Base-by-base conservation (phyloP, 1,140 invertebrate species). In the Drosophila watanabei region DNA sequence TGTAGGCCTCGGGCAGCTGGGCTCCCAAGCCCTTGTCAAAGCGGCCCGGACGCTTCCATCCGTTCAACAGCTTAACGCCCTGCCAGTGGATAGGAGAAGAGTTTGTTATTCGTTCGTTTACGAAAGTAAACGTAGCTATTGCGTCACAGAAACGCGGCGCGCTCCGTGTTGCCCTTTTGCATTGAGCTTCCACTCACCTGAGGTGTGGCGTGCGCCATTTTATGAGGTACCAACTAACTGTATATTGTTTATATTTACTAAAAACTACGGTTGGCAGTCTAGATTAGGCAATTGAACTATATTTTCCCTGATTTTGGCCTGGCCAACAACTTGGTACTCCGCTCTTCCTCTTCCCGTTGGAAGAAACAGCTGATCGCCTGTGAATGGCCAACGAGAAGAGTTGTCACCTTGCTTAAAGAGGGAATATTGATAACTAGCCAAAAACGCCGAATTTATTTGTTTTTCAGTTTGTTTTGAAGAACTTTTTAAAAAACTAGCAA, bases 1-100 rank as follows among this genome's bases (percentile, higher is more conserved):
- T 97, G 91, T 98, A 99, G 35, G 96, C 97, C 78, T 96, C 94
- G 5, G 98, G 98, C 64, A 99, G 93, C 69, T 94, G 93, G 39
- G 95, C 92, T 13, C 95, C 96, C 43, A 96, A 93, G 9, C 95
- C 95, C 65, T 94, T 94, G 48, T 94, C 92, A 93, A 95, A 96
- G 59, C 94, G 94, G 59, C 82, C 93, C 78, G 93, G 94, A 56
- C 93, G 93, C 76, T 94, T 94, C 75, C 91, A 93, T 65, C 92
- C 90, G 65, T 92, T 77, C 14, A 93, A 58, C 5, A 93, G 75
- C 68, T 91, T 85, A 2, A 78, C 49, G 49, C 92, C 93, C 92
- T 93, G 58, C 3, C 51, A 24, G n/a, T 39, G 13, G n/a, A 33
- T 49, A 0, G 46, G 13, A 51, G 37, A 10, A 73, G 30, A 52